phyloP scores from a whole-genome alignment of 2,113 vertebrate genomes.

The Mobula birostris region DNA sequence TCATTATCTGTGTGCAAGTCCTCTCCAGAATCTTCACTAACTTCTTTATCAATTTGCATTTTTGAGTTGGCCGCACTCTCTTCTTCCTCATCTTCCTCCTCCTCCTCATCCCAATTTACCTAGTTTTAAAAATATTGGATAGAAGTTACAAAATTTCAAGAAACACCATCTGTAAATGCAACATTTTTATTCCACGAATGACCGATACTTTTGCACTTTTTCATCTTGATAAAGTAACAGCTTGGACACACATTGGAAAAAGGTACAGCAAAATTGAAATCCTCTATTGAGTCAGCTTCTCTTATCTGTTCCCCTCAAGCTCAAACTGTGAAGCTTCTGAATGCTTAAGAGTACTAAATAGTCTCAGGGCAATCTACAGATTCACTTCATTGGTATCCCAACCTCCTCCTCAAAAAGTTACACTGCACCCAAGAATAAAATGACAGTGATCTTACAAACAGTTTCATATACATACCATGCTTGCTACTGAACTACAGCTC shows the following conservation, averaged over 20 bases:
- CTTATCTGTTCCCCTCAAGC: too few species aligned
- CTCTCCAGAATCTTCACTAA: conserved; percentile 77
- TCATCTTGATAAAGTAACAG: background rate
- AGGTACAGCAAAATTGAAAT: background rate
- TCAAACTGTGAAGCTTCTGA: too few species aligned
- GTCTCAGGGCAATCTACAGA: background rate
- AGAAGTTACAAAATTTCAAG: background rate
- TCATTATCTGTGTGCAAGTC: conserved; percentile 82
- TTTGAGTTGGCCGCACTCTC: conserved; percentile 60
- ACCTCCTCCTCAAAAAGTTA: background rate
- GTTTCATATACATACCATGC: background rate
- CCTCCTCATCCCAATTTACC: conserved; percentile 76
- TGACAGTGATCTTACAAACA: background rate
- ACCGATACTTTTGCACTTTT: background rate
- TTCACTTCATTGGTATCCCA: background rate
- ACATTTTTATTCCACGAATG: background rate
- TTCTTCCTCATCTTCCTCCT: conserved; percentile 58
- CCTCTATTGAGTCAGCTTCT: too few species aligned
- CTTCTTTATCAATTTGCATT: conserved; percentile 70
- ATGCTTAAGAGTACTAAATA: too few species aligned
- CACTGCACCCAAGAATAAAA: background rate
- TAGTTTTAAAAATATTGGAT: conserved; percentile 39
- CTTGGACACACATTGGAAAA: background rate
- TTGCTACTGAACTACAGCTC: background rate
- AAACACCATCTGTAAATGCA: background rate